Evolutionary conservation across 2,888 invertebrate genomes (phyloP).

Genomic region (Morpho helenor): DNA sequence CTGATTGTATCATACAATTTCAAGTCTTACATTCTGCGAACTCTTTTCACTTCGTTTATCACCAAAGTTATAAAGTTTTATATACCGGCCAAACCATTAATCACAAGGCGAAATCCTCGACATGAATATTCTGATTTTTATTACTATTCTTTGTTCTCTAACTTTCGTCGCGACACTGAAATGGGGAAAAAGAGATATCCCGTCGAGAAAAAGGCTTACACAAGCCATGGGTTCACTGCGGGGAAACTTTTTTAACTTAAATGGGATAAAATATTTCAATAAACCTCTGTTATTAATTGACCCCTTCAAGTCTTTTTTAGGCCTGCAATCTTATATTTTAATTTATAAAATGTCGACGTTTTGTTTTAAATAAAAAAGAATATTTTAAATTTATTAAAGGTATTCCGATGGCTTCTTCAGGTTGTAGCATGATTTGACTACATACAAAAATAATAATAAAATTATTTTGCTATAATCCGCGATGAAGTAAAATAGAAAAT

Average conservation of each 20-base stretch:
- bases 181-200: constrained; percentile 10
- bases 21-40: constrained; percentile 8
- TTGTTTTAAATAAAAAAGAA: no score
- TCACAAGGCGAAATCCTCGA: constrained; percentile 15
- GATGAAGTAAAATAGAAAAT: no score
- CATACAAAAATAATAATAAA: no score
- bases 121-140: constrained; percentile 20
- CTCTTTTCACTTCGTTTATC: constrained; percentile 18
- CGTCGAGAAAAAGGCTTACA: constrained; percentile 10
- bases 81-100: constrained; percentile 15
- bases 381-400: no score
- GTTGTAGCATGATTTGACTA: no score
- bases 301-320: no score
- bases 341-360: no score
- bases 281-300: not conserved
- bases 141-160: constrained; percentile 14
- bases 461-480: no score
- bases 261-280: constrained; percentile 4
- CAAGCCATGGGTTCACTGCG: constrained; percentile 2
- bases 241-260: constrained; percentile 7
- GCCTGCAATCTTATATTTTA: no score
- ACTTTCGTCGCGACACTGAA: constrained; percentile 13
- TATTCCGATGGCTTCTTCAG: no score
- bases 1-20: not conserved
- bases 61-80: constrained; percentile 19